phyloP scores from a whole-genome alignment of 2,113 vertebrate species.

The Edolisoma coerulescens region DNA sequence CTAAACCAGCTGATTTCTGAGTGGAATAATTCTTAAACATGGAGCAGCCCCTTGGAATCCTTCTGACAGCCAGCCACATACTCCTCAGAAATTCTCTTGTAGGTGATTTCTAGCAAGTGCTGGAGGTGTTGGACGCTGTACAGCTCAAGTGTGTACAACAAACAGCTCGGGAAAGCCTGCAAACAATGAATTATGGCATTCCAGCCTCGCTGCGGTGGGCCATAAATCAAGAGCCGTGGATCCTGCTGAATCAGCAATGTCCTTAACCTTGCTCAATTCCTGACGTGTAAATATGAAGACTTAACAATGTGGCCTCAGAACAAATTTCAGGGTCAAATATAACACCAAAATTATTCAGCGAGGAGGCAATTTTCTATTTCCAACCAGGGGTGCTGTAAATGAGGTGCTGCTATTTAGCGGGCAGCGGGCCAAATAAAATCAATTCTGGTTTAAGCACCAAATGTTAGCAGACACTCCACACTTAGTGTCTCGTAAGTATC shows the following conservation, averaged over 20 bases:
- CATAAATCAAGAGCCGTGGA: neutral
- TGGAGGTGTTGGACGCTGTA: neutral
- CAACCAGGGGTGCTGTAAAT: neutral
- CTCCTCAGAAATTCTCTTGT: neutral
- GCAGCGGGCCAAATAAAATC: slow-evolving; percentile 19
- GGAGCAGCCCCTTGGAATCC: neutral
- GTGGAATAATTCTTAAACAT: neutral
- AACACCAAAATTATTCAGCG: neutral
- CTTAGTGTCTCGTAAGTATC: neutral
- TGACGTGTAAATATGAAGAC: slow-evolving; percentile 9
- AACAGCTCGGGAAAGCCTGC: neutral
- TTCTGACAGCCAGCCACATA: neutral
- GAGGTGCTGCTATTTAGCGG: neutral
- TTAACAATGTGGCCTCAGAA: neutral
- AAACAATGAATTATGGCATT: neutral
- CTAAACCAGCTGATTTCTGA: neutral
- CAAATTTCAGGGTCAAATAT: neutral
- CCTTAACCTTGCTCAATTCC: slow-evolving; percentile 34
- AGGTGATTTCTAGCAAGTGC: neutral
- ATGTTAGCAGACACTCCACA: neutral
- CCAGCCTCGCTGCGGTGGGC: neutral
- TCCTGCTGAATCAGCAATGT: slow-evolving; percentile 42
- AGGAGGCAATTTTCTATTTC: neutral
- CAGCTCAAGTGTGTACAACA: neutral
- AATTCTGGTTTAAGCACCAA: neutral